phyloP scores from a whole-genome alignment of 2,888 invertebrate genomes.

The Fissipunctia ypsillon region DNA sequence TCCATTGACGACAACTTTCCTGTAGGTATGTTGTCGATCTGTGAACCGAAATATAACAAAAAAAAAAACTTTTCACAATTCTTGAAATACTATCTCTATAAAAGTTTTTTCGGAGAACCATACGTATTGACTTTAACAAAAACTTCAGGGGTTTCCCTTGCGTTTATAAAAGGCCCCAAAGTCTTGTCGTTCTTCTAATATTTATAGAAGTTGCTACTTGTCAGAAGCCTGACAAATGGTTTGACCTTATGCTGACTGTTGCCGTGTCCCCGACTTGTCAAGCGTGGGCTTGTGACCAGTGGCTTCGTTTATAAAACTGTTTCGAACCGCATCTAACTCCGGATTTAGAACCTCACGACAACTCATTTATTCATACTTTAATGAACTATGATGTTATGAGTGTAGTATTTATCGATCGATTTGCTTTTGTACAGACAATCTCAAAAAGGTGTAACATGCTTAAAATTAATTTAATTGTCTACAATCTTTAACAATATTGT shows the following conservation, averaged over 20 bases:
- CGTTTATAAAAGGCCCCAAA: slow-evolving; percentile 7
- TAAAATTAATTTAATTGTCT: too few relatives aligned
- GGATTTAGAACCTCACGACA: not conserved
- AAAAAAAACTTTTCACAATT: slow-evolving; percentile 5
- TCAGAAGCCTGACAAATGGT: slow-evolving; percentile 56
- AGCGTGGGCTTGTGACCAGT: not conserved
- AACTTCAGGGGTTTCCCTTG: slow-evolving; percentile 23
- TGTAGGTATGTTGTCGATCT: not conserved
- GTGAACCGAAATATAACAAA: not conserved
- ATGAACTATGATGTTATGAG: not conserved
- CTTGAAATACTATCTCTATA: not conserved
- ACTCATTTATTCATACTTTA: not conserved
- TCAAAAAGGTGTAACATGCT: too few relatives aligned
- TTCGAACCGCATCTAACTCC: not conserved
- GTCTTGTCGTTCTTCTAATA: slow-evolving; percentile 13
- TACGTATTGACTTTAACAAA: slow-evolving; percentile 8
- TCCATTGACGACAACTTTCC: not conserved
- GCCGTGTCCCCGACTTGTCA: slow-evolving; percentile 6
- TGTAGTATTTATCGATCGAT: not conserved
- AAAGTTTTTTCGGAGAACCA: slow-evolving; percentile 11
- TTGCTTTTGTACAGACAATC: too few relatives aligned
- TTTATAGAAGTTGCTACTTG: slow-evolving; percentile 28
- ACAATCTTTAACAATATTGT: too few relatives aligned
- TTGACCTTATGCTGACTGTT: slow-evolving; percentile 20
- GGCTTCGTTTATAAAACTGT: not conserved